These are phyloP conservation scores for Nephrocerus scutellatus DNA, from an alignment of 2,888 invertebrate species.

Conservation along the genomic window DNA sequence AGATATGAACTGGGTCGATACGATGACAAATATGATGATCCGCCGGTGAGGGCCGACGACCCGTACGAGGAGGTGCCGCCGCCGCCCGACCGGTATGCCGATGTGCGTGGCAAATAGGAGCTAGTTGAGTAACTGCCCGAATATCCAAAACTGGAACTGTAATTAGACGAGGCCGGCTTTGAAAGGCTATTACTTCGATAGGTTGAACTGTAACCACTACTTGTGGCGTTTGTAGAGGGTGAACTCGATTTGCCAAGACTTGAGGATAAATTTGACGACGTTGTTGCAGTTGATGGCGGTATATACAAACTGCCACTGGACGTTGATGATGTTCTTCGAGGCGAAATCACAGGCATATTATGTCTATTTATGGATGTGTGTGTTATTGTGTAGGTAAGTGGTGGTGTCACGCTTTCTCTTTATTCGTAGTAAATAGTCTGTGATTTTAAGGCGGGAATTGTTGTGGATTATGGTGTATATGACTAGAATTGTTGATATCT, in stretches of 20 bases:
- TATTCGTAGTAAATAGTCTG: no score
- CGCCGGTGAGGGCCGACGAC: constrained; percentile 34
- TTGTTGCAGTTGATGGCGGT: constrained; percentile 37
- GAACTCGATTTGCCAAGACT: constrained; percentile 18
- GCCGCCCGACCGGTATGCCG: constrained; percentile 26
- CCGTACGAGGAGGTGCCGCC: constrained; percentile 27
- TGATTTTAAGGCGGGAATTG: no score
- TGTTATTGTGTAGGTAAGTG: no score
- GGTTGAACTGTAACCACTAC: constrained; percentile 36
- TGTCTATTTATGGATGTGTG: constrained; percentile 20
- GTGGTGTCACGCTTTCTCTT: no score
- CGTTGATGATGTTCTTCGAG: constrained; percentile 46
- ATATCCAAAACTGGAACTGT: constrained; percentile 25
- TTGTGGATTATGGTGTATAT: no score
- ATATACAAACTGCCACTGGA: constrained; percentile 46
- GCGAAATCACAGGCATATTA: constrained; percentile 50
- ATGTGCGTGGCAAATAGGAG: constrained; percentile 37
- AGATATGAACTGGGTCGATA: constrained; percentile 40
- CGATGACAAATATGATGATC: constrained; percentile 32
- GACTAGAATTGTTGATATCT: no score
- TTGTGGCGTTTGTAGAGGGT: constrained; percentile 19
- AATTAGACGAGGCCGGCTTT: constrained; percentile 26
- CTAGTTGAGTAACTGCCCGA: constrained; percentile 25
- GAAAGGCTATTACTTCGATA: constrained; percentile 26
- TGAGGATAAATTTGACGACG: constrained; percentile 21